These are phyloP conservation scores for Chirona hameri DNA, from an alignment of 2,888 invertebrate species.

Conservation along the genomic window DNA sequence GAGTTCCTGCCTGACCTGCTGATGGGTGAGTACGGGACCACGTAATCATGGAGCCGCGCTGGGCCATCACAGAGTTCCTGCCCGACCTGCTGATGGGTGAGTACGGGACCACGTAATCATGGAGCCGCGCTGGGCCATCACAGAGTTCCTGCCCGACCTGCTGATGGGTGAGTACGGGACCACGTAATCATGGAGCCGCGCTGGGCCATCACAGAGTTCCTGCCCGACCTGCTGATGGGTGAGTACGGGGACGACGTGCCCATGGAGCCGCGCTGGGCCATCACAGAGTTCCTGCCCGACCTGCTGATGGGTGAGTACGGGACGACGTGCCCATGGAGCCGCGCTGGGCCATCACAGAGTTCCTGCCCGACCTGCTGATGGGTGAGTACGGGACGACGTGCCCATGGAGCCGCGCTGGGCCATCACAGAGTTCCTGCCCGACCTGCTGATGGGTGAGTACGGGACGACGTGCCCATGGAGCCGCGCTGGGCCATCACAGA, in stretches of 20 bases:
- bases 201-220: conserved; percentile 93
- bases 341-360: conserved; percentile 94
- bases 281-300: conserved; percentile 93
- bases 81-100: conserved; percentile 96
- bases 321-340: conserved; percentile 77
- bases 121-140: conserved; percentile 90
- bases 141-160: conserved; percentile 92
- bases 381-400: conserved; percentile 74
- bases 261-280: conserved; percentile 87
- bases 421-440: conserved; percentile 93
- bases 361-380: conserved; percentile 93
- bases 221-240: conserved; percentile 98
- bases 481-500: conserved; percentile 96
- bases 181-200: conserved; percentile 78
- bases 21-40: conserved; percentile 82
- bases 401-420: conserved; percentile 86
- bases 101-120: conserved; percentile 67
- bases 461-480: conserved; percentile 71
- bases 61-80: conserved; percentile 94
- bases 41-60: conserved; percentile 77
- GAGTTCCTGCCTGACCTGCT: conserved; percentile 94
- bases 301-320: conserved; percentile 84
- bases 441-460: conserved; percentile 89
- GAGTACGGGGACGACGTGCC: conserved; percentile 64
- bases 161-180: conserved; percentile 83